phyloP scores from a whole-genome alignment of 2,797 vertebrate genomes.

The Amblyopsis hoosieri region DNA sequence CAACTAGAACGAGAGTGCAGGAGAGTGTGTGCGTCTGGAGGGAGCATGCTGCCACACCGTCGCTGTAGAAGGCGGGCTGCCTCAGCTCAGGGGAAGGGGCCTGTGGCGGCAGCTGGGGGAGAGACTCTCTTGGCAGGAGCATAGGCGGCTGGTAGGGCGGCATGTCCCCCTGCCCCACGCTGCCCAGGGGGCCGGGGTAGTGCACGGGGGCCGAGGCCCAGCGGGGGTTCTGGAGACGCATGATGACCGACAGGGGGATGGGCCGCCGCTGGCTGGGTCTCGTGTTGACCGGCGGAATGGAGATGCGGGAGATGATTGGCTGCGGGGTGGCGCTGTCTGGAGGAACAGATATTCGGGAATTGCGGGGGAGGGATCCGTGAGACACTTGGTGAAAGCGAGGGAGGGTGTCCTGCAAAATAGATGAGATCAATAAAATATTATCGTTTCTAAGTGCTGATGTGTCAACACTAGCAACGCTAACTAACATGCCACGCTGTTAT shows the following conservation, averaged over 20 bases:
- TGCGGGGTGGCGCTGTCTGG: conserved; percentile 68
- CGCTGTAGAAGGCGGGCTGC: conserved; percentile 64
- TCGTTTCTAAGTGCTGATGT: background rate
- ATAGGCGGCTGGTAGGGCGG: conserved; percentile 26
- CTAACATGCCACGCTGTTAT: too few species aligned
- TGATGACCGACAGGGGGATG: conserved; percentile 90
- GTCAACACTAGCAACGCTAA: too few species aligned
- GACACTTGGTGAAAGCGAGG: conserved; percentile 37
- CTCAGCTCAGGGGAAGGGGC: conserved; percentile 58
- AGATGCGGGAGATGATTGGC: conserved; percentile 85
- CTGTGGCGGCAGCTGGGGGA: conserved; percentile 27
- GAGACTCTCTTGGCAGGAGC: conserved; percentile 54
- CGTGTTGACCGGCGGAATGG: conserved; percentile 79
- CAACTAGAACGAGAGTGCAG: background rate
- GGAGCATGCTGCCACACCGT: conserved; percentile 61
- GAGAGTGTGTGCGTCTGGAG: conserved; percentile 2
- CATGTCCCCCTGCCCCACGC: conserved; percentile 40
- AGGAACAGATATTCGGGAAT: conserved; percentile 58
- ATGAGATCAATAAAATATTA: background rate
- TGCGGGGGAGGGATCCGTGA: conserved; percentile 65
- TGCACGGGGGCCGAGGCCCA: conserved; percentile 54
- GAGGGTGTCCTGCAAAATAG: conserved; percentile 57
- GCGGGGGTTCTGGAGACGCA: conserved; percentile 87
- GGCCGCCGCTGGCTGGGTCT: conserved; percentile 71
- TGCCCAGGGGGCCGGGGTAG: conserved; percentile 29